A percentile compares a stretch with the other conserved stretches of the same genome.
Conservation (phyloP, 1,140 invertebrate genomes). For the Drosophila ogumai region DNA sequence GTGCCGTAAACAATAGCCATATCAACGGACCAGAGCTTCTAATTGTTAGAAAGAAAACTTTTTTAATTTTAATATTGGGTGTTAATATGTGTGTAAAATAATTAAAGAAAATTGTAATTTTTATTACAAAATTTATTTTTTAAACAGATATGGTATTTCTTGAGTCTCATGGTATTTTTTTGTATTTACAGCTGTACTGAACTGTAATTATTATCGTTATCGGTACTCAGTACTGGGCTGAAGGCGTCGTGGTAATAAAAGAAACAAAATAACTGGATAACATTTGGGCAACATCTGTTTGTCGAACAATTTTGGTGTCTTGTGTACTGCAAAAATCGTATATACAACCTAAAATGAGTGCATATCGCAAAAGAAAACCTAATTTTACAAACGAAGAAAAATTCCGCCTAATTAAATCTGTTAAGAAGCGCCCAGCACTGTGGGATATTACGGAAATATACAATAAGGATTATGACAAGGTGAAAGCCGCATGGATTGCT, state of each 20-base stretch:
- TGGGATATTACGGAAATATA: not conserved
- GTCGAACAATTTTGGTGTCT: not conserved
- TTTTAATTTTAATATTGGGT: no score
- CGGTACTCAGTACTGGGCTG: not conserved
- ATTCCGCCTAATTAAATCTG: not conserved
- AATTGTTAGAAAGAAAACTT: no score
- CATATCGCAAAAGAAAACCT: not conserved
- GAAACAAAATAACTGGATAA: not conserved
- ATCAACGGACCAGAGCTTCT: no score
- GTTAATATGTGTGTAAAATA: no score
- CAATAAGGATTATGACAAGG: not conserved
- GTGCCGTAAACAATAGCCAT: no score
- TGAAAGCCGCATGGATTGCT: slow-evolving; percentile 1
- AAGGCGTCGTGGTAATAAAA: not conserved
- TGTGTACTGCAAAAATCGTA: not conserved
- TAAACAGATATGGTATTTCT: not conserved
- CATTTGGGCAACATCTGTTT: not conserved
- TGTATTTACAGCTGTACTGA: not conserved
- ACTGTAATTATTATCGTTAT: not conserved
- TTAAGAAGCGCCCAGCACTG: not conserved
- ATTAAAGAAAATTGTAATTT: no score
- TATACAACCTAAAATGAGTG: not conserved
- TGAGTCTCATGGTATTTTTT: not conserved
- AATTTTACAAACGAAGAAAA: not conserved
- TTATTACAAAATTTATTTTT: no score